Evolutionary conservation across 64 coral and sea anemone genomes (phyloP).

Genomic region (Montipora cactus): DNA sequence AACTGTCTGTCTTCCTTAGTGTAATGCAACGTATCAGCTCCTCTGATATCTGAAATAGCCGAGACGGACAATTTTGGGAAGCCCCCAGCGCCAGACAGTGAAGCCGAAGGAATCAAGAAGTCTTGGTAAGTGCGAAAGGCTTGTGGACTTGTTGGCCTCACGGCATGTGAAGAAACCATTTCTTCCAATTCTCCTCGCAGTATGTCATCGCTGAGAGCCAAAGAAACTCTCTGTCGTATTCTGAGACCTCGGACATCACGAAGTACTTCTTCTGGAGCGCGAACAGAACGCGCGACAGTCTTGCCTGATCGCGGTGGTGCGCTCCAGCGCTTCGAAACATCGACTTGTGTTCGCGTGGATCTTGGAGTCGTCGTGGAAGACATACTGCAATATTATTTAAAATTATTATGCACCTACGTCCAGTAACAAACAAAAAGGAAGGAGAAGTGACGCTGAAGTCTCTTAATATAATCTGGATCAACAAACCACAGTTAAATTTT

Average conservation of each 20-base stretch:
- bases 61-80: not conserved
- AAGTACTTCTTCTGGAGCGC: conserved; percentile 54
- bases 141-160: conserved; percentile 15
- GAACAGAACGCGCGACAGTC: conserved; percentile 15
- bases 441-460: not conserved
- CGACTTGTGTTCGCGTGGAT: conserved; percentile 10
- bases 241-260: conserved; percentile 77
- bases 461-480: not conserved
- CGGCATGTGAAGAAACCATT: conserved; percentile 7
- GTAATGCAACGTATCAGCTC: conserved; percentile 53
- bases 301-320: conserved; percentile 56
- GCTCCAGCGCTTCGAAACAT: conserved; percentile 64
- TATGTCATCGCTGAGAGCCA: conserved; percentile 63
- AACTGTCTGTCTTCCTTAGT: conserved; percentile 61
- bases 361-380: conserved; percentile 26
- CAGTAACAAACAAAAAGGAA: not conserved
- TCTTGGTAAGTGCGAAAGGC: conserved; percentile 74
- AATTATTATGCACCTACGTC: not conserved
- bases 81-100: conserved; percentile 4
- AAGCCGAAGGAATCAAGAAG: conserved; percentile 69
- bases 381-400: conserved; percentile 9
- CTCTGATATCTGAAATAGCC: conserved; percentile 67
- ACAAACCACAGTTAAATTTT: too few species aligned
- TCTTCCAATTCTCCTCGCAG: conserved; percentile 71
- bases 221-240: conserved; percentile 71